Conservation (phyloP, 1,140 invertebrate genomes). For the Aphidius gifuensis region DNA sequence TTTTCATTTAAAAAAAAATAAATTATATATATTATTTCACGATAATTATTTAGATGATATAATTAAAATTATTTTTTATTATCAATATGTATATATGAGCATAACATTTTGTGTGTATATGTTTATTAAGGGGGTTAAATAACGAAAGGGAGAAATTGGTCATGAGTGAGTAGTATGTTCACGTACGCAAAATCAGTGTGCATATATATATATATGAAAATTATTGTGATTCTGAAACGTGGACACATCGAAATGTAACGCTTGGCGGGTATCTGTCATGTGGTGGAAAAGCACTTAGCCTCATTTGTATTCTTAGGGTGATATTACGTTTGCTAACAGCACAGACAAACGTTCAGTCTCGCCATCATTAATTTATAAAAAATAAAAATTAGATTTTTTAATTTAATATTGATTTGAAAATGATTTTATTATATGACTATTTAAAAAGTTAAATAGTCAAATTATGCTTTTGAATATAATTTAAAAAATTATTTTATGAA, state of each 20-base stretch:
- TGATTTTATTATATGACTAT: too few species aligned
- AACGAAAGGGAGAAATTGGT: constrained; percentile 9
- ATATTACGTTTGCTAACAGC: constrained; percentile 14
- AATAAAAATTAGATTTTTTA: too few species aligned
- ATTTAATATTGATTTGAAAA: too few species aligned
- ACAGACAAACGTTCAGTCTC: background rate
- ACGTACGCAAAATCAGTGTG: background rate
- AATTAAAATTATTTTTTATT: background rate
- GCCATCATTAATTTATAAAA: constrained; percentile 24
- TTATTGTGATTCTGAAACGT: constrained; percentile 20
- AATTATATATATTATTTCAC: too few species aligned
- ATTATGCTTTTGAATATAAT: too few species aligned
- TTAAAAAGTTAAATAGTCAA: too few species aligned
- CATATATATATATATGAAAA: constrained; percentile 8
- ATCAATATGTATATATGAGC: background rate
- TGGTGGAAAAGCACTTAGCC: constrained; percentile 43
- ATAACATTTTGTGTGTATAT: background rate
- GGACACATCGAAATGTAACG: constrained; percentile 15
- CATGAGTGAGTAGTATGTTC: background rate
- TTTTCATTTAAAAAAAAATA: too few species aligned
- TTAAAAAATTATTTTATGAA: too few species aligned
- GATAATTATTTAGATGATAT: too few species aligned
- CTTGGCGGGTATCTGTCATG: constrained; percentile 25
- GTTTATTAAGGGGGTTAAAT: background rate
- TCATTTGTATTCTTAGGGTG: constrained; percentile 55